These are phyloP conservation scores for Xerus inauris DNA, from an alignment of 2,113 vertebrate species.

Conservation along the genomic window DNA sequence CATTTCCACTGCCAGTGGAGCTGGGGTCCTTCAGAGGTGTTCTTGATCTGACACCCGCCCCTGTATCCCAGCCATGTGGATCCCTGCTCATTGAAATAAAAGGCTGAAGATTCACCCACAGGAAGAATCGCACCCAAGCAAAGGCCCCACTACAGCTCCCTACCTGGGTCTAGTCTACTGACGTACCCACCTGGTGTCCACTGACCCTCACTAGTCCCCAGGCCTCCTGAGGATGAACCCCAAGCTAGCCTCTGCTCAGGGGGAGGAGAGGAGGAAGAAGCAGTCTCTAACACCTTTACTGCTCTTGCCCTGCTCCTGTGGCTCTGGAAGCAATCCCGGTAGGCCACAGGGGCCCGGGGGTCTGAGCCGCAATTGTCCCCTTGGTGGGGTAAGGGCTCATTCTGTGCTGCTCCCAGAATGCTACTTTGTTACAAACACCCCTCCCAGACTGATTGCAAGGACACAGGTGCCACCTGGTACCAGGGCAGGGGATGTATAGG, in stretches of 20 bases:
- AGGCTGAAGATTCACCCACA: background rate
- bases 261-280: background rate
- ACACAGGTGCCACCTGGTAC: background rate
- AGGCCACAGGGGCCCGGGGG: background rate
- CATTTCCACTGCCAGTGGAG: background rate
- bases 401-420: background rate
- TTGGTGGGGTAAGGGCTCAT: background rate
- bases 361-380: background rate
- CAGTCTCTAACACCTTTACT: background rate
- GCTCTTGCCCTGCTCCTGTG: background rate
- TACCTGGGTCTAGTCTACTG: fast-evolving
- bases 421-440: background rate
- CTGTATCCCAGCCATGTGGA: background rate
- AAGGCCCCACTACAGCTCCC: background rate
- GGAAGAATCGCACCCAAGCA: fast-evolving
- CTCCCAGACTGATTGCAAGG: background rate
- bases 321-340: background rate
- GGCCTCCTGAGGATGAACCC: background rate
- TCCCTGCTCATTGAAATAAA: background rate
- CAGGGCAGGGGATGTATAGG: background rate
- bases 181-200: background rate
- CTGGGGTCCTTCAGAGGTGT: background rate
- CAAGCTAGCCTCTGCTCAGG: too few species aligned
- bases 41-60: background rate
- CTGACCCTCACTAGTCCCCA: background rate